phyloP scores from a whole-genome alignment of 2,797 vertebrate species.

The Euthynnus affinis region DNA sequence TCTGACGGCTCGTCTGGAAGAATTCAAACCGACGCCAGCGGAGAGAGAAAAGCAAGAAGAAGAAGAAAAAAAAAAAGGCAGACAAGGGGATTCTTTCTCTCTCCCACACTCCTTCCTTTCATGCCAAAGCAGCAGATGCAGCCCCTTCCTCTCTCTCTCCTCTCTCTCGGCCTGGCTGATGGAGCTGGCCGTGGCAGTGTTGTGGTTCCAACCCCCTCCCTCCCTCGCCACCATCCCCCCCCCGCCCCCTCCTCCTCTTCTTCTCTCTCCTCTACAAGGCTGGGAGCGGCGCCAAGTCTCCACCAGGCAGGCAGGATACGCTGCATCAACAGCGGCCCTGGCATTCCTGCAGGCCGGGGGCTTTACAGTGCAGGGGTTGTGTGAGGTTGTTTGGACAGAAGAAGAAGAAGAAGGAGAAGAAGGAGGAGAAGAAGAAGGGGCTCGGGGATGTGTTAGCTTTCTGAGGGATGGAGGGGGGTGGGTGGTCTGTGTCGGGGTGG shows the following conservation, averaged over 20 bases:
- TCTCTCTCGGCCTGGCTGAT: conserved; percentile 16
- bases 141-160: conserved; percentile 21
- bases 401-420: too few species aligned
- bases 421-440: conserved; percentile 38
- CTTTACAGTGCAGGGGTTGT: conserved; percentile 48
- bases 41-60: too few species aligned
- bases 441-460: conserved; percentile 18
- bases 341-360: conserved; percentile 47
- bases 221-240: too few species aligned
- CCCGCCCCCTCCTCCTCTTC: too few species aligned
- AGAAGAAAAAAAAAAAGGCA: too few species aligned
- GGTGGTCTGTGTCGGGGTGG: conserved; percentile 21
- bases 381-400: conserved; percentile 61
- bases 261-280: conserved; percentile 12
- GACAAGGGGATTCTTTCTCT: conserved; percentile 25
- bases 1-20: conserved; percentile 9
- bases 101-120: conserved; percentile 11
- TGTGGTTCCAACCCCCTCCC: conserved; percentile 11
- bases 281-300: conserved; percentile 55
- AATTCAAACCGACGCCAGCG: conserved; percentile 5
- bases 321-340: conserved; percentile 54
- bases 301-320: conserved; percentile 59
- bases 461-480: conserved; percentile 5
- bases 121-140: conserved; percentile 59
- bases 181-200: conserved; percentile 22